Base-by-base conservation (phyloP, 2,113 vertebrate species). In the Carettochelys insculpta region DNA sequence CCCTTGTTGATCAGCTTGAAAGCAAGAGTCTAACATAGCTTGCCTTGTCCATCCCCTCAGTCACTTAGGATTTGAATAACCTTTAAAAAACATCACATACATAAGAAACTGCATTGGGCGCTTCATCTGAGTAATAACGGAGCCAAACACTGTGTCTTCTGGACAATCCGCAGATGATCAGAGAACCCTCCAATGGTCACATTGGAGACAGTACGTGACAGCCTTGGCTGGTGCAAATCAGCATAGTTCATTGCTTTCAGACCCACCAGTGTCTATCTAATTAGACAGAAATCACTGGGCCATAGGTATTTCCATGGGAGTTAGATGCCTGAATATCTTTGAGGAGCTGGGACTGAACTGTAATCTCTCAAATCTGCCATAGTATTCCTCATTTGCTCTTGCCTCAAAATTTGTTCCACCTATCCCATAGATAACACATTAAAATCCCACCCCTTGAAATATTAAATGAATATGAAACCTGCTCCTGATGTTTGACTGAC, bases 21-120 rank as follows among this genome's bases (percentile, higher is more conserved):
- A 51, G 0, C 0, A 47, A 43, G 31, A 82, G 50, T 14, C 5
- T 71, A 38, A 77, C 22, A 27, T 22, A 85, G 88, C 53, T 50
- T 14, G 43, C 29, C 17, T 11, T 0, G 0, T n/a, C 17, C 19
- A 22, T 38, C n/a, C 10, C 19, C 19, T 68, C n/a, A 68, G 61
- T 20, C 61, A 38, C 9, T 68, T 61, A 61, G 58, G 58, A 61
- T 17, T 8, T 61, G 58, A 14, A 34, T 61, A 61, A 58, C 29
- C 54, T 56, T 56, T 56, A 56, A 27, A 61, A 31, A 61, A 61
- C 13, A 8, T 34, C 29, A 34, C 13, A 3, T 45, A 81, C 78
- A 47, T 24, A 45, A 53, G 43, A 71, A 43, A 22, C 19, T 51
- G 20, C 12, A 16, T 9, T 56, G 56, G 71, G 43, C n/a, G 56